A percentile compares a stretch with the other conserved stretches of the same genome.
Conservation (phyloP, 2,888 invertebrate genomes). For the Drosophila algonquin region DNA sequence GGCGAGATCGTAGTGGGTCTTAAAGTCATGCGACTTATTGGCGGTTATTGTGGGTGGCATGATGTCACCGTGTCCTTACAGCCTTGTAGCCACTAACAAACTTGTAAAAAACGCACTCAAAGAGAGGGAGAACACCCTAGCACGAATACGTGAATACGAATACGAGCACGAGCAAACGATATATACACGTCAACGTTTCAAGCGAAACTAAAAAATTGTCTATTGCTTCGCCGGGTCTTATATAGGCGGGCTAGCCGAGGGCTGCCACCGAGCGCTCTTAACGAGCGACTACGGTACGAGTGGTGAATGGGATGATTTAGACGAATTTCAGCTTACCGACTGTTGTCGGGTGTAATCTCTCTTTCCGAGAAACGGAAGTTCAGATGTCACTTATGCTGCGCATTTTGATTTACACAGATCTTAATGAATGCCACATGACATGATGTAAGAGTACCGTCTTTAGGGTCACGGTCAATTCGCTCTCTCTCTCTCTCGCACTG, state of each 20-base stretch:
- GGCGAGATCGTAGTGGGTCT: constrained; percentile 56
- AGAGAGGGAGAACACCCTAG: not conserved
- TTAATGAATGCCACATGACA: constrained; percentile 4
- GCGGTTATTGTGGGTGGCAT: constrained; percentile 82
- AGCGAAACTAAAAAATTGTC: constrained; percentile 62
- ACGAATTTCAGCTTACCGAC: not conserved
- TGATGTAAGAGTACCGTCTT: constrained; percentile 33
- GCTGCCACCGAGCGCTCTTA: constrained; percentile 3
- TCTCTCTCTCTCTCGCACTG: constrained; percentile 9
- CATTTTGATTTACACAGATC: constrained; percentile 36
- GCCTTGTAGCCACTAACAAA: constrained; percentile 9
- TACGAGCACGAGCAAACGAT: not conserved
- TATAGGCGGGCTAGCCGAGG: constrained; percentile 50
- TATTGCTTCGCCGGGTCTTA: constrained; percentile 38
- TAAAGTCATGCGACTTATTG: constrained; percentile 61
- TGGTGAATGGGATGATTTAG: not conserved
- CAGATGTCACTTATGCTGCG: constrained; percentile 52
- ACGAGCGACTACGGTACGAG: constrained; percentile 5
- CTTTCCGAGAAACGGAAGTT: constrained; percentile 51
- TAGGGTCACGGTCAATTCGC: constrained; percentile 42
- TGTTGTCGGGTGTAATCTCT: constrained; percentile 9
- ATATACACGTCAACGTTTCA: constrained; percentile 48
- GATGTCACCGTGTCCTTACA: constrained; percentile 61
- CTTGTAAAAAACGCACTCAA: not conserved
- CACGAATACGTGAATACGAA: not conserved